Evolutionary conservation across 2,797 vertebrate species (phyloP).

Genomic region (Neoniphon sammara): DNA sequence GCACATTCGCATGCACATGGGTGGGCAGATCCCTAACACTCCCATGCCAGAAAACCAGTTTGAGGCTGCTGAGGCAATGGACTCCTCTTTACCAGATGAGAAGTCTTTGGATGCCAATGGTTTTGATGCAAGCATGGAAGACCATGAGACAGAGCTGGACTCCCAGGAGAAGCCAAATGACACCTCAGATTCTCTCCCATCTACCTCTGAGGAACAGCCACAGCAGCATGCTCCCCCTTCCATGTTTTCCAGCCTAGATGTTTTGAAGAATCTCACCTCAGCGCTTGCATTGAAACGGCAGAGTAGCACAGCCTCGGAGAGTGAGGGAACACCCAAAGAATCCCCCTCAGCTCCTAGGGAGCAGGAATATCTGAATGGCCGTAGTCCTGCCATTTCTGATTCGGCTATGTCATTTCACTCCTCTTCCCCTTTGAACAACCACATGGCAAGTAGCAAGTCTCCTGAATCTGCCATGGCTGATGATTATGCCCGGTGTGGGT

Average conservation of each 20-base stretch:
- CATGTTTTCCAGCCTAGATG: conserved; percentile 81
- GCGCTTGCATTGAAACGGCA: conserved; percentile 88
- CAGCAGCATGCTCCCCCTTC: conserved; percentile 64
- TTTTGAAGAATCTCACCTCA: conserved; percentile 85
- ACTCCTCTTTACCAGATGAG: conserved; percentile 76
- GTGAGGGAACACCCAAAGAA: conserved; percentile 88
- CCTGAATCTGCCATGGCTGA: conserved; percentile 80
- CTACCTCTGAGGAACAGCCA: conserved; percentile 57
- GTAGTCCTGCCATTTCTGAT: conserved; percentile 88
- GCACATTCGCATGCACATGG: conserved; percentile 99
- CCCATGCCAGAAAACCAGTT: conserved; percentile 87
- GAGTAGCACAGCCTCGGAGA: conserved; percentile 90
- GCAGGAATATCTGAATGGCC: conserved; percentile 86
- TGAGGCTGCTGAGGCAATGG: conserved; percentile 80
- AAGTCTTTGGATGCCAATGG: conserved; percentile 73
- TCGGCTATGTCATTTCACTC: conserved; percentile 82
- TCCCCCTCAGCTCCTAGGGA: conserved; percentile 83
- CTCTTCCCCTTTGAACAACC: conserved; percentile 88
- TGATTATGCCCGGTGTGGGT: conserved; percentile 60
- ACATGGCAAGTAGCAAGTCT: conserved; percentile 82
- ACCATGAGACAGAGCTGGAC: conserved; percentile 82
- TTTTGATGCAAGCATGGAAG: conserved; percentile 82
- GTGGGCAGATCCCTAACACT: conserved; percentile 96
- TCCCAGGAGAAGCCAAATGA: conserved; percentile 78
- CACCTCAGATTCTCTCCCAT: conserved; percentile 71